Percentiles rank a stretch among this genome's conserved stretches.
These are phyloP conservation scores for Ecdyonurus torrentis DNA, from an alignment of 2,888 invertebrate genomes.

Conservation along the genomic window DNA sequence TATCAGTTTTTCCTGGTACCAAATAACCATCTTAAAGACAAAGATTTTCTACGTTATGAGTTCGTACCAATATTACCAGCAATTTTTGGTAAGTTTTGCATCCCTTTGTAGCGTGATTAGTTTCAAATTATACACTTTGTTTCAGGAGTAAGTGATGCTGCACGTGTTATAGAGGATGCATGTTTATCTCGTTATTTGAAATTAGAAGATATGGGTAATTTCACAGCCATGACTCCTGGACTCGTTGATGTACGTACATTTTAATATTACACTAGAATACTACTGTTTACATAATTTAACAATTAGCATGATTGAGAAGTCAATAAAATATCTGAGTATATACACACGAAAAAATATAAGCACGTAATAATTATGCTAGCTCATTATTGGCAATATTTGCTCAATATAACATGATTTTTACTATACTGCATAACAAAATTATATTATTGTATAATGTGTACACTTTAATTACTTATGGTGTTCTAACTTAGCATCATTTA, in stretches of 20 bases:
- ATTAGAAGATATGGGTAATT: conserved; percentile 1
- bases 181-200: background rate
- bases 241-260: conserved; percentile 8
- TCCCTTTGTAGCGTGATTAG: background rate
- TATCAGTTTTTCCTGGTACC: background rate
- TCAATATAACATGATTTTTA: too few species aligned
- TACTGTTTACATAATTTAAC: background rate
- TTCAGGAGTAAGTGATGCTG: conserved; percentile 5
- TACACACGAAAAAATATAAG: too few species aligned
- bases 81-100: too few species aligned
- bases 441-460: too few species aligned
- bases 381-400: too few species aligned
- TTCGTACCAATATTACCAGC: background rate
- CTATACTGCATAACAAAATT: too few species aligned
- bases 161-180: conserved; percentile 6
- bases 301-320: background rate
- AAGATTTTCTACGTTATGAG: background rate
- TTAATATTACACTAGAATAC: background rate
- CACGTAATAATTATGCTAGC: too few species aligned
- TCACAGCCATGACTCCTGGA: conserved; percentile 3
- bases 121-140: background rate
- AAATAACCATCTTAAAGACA: background rate
- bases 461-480: too few species aligned
- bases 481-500: too few species aligned
- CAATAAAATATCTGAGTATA: background rate